Percentiles rank a stretch among this genome's conserved stretches.
Conservation (phyloP, 2,113 vertebrate genomes). For the Tachysurus fulvidraco region DNA sequence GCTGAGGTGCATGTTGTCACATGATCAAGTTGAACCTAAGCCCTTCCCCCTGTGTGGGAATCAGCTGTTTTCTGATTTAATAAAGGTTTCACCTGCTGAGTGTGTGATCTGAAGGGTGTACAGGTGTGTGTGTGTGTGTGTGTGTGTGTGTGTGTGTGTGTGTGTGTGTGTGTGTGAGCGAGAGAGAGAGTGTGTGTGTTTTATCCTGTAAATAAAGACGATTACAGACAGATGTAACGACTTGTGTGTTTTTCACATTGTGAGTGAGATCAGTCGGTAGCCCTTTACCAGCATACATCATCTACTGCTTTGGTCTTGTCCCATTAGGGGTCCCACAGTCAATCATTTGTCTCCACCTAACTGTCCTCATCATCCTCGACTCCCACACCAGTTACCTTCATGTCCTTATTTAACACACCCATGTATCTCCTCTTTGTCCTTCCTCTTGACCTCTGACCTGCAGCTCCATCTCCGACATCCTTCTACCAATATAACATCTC, state of each 20-base stretch:
- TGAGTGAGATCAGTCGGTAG: too few relatives aligned
- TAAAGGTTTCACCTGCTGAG: slow-evolving; percentile 17
- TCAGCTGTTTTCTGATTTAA: background rate
- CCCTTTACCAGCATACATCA: too few relatives aligned
- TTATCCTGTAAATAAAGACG: slow-evolving; percentile 17
- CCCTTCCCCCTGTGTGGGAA: background rate
- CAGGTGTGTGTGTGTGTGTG: background rate
- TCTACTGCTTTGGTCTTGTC: too few relatives aligned
- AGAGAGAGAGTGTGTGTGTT: background rate
- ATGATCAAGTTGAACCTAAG: background rate
- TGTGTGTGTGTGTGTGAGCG: background rate
- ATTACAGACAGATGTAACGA: background rate
- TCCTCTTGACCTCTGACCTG: too few relatives aligned
- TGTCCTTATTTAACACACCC: too few relatives aligned
- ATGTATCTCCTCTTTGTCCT: too few relatives aligned
- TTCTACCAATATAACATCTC: too few relatives aligned
- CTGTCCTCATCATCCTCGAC: too few relatives aligned
- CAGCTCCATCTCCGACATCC: too few relatives aligned
- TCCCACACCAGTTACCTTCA: too few relatives aligned
- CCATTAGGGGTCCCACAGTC: too few relatives aligned
- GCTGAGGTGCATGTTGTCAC: background rate
- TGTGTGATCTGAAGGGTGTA: slow-evolving; percentile 7
- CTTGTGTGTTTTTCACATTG: background rate
- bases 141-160: background rate
- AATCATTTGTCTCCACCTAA: too few relatives aligned